Evolutionary conservation across 2,797 vertebrate species (phyloP).

Genomic region (Cossypha niveicapilla): DNA sequence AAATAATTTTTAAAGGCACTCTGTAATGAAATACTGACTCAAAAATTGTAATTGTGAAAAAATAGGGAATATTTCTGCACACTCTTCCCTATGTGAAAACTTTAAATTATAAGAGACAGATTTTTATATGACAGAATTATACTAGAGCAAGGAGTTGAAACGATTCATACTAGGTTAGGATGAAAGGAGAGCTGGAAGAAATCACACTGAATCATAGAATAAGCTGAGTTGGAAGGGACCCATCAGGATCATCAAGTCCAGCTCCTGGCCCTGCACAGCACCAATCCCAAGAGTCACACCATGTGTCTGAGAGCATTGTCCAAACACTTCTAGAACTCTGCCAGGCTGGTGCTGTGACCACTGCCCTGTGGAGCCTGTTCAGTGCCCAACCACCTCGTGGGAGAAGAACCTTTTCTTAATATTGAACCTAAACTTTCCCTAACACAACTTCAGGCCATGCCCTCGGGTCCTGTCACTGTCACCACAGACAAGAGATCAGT

Average conservation of each 20-base stretch:
- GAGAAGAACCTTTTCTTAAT: accelerated
- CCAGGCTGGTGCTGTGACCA: not conserved
- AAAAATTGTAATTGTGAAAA: not conserved
- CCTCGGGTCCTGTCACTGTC: accelerated
- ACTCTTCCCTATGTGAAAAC: not conserved
- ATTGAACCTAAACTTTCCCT: accelerated
- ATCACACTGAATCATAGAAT: not conserved
- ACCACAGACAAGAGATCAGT: not conserved
- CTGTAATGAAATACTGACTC: not conserved
- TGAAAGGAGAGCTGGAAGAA: not conserved
- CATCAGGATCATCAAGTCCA: not conserved
- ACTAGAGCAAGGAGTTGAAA: not conserved
- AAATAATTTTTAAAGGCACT: not conserved
- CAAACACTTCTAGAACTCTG: accelerated
- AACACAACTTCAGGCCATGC: accelerated
- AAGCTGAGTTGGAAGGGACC: not conserved
- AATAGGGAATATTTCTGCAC: not conserved
- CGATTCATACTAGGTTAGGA: not conserved
- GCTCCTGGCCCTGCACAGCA: not conserved
- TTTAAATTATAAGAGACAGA: not conserved
- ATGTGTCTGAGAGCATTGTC: accelerated
- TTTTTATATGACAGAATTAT: not conserved
- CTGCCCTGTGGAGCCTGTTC: not conserved
- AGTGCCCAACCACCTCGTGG: accelerated
- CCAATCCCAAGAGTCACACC: accelerated